Evolutionary conservation across 2,113 vertebrate genomes (phyloP).

Genomic region (Thomomys bottae): DNA sequence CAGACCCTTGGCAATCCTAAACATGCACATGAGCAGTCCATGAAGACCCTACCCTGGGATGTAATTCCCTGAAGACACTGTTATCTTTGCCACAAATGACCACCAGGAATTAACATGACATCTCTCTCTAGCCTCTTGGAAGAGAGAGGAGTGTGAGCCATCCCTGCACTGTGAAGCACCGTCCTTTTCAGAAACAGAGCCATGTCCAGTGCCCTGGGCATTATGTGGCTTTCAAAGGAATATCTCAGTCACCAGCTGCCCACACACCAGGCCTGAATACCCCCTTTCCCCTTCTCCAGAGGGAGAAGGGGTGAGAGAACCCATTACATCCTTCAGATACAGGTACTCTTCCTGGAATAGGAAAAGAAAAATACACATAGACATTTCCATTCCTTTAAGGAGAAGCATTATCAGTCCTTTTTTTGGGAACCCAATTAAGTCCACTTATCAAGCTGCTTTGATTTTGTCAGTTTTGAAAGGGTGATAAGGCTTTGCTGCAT

Average conservation of each 20-base stretch:
- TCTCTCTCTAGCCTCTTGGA: background rate
- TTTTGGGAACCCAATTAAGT: conserved; percentile 32
- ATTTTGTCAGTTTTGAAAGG: conserved; percentile 51
- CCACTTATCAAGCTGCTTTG: conserved; percentile 6
- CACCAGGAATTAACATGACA: background rate
- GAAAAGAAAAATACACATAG: background rate
- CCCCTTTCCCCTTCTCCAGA: background rate
- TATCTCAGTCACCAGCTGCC: background rate
- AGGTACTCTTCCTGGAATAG: background rate
- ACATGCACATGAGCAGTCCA: background rate
- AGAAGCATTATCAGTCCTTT: background rate
- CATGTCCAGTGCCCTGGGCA: background rate
- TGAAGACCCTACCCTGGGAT: background rate
- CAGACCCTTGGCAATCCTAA: background rate
- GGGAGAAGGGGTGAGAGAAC: background rate
- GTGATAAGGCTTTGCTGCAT: conserved; percentile 48
- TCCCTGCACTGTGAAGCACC: background rate
- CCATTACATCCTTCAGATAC: background rate
- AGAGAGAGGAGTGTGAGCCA: background rate
- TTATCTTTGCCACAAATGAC: background rate
- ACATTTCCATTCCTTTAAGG: background rate
- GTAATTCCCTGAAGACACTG: background rate
- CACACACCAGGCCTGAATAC: background rate
- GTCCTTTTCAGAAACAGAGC: background rate
- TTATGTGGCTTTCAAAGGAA: no score